Evolutionary conservation across 2,113 vertebrate species (phyloP).

Genomic region (Ictidomys tridecemlineatus): DNA sequence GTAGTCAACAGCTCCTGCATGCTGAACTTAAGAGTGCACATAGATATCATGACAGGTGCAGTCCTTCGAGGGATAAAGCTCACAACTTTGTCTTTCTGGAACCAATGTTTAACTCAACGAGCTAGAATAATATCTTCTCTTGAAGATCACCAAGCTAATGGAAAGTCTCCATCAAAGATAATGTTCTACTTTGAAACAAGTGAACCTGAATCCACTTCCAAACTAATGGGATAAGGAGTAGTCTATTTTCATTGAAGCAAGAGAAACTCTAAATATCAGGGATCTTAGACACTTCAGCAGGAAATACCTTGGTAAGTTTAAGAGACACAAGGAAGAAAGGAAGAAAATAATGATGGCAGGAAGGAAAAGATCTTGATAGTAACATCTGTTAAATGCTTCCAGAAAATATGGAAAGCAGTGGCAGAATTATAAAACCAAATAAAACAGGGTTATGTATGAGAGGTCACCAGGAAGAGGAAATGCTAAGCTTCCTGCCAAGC

Average conservation of each 20-base stretch:
- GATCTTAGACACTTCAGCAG: no score
- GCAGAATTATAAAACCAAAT: not conserved
- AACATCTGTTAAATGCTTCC: not conserved
- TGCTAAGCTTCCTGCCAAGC: not conserved
- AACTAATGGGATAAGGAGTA: not conserved
- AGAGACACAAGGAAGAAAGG: not conserved
- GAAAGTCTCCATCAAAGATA: not conserved
- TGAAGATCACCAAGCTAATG: not conserved
- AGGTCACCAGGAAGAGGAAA: not conserved
- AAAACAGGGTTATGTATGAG: not conserved
- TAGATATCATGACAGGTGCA: not conserved
- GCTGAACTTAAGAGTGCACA: not conserved
- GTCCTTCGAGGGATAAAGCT: not conserved
- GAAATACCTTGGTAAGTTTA: not conserved
- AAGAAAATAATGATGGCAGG: not conserved
- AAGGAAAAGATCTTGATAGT: no score
- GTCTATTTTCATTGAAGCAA: not conserved
- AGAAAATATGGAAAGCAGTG: not conserved
- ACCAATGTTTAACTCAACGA: not conserved
- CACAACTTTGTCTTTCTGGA: not conserved
- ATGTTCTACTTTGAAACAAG: conserved; percentile 6
- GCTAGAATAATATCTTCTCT: not conserved
- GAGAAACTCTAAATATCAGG: no score
- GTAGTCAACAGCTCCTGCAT: not conserved
- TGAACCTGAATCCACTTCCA: not conserved